Base-by-base conservation (phyloP, 2,797 vertebrate genomes). In the Takifugu ocellatus region DNA sequence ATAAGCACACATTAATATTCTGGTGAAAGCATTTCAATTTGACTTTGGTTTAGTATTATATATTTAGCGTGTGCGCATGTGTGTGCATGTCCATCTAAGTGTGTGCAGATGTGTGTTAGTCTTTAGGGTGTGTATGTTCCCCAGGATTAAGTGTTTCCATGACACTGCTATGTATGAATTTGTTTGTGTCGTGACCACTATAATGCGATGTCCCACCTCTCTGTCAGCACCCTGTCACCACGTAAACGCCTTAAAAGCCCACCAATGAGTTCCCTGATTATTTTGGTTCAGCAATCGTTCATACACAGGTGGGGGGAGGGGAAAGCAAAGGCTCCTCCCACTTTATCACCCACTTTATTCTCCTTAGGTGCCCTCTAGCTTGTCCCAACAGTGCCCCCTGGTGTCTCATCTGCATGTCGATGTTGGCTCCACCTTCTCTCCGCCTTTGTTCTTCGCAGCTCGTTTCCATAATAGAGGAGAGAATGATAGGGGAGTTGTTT, bases 1-100 rank as follows among this genome's bases (percentile, higher is more conserved):
- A 51, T 16, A 47, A 9, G n/a, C 49, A 56, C 59, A n/a, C 24
- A 25, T 54, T 26, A 54, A 43, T 42, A 25, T 59, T 47, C 21
- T 17, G 17, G 17, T 48, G 46, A 49, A 17, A 43, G 43, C 33
- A 24, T 39, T 9, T 50, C 2, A 49, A 26, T 63, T 45, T 60
- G 92, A 89, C 88, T 90, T 14, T 39, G 36, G 36, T 39, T 39
- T 14, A 39, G 92, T 93, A 93, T 90, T 92, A 54, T 68, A 63
- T 70, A 42, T 70, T 58, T 82, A 49, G 54, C 56, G 58, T 48
- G 42, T 58, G 12, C 53, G 54, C 6, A 11, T 26, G 48, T 15
- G 15, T 46, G 25, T 52, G 31, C 29, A 27, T 54, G 49, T 55
- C 47, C 44, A 29, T 59, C 16, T 25, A 29, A 33, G 36, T 54